phyloP scores from a whole-genome alignment of 2,797 vertebrate genomes.

The Notolabrus celidotus region DNA sequence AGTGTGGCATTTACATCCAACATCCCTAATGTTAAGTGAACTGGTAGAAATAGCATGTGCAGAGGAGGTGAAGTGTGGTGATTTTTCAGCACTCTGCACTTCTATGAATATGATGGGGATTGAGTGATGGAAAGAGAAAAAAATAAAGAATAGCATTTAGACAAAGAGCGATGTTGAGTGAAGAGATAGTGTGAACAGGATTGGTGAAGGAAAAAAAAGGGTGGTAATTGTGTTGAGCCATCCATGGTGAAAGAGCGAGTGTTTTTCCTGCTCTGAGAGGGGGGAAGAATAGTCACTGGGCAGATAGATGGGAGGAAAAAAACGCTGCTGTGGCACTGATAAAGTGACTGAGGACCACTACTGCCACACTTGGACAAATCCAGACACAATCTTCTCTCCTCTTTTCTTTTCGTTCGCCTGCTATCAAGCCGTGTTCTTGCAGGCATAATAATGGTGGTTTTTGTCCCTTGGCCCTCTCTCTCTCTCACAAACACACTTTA shows the following conservation, averaged over 20 bases:
- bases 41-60: conserved; percentile 54
- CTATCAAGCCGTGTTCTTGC: conserved; percentile 74
- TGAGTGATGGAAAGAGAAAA: conserved; percentile 46
- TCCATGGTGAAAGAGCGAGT: conserved; percentile 70
- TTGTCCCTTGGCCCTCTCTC: conserved; percentile 46
- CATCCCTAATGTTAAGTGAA: conserved; percentile 59
- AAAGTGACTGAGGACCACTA: conserved; percentile 84
- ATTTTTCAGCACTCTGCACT: conserved; percentile 67
- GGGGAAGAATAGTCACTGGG: conserved; percentile 69
- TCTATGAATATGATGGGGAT: conserved; percentile 62
- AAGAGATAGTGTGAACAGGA: conserved; percentile 63
- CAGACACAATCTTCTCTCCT: conserved; percentile 81
- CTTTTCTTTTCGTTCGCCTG: conserved; percentile 76
- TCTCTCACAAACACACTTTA: conserved; percentile 29
- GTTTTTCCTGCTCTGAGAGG: conserved; percentile 70
- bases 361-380: conserved; percentile 82
- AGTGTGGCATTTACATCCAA: conserved; percentile 49
- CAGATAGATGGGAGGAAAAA: conserved; percentile 78
- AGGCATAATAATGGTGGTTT: conserved; percentile 80
- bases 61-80: conserved; percentile 57
- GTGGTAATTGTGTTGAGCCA: conserved; percentile 70
- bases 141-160: conserved; percentile 62
- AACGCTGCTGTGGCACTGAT: conserved; percentile 82
- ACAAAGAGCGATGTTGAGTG: conserved; percentile 68
- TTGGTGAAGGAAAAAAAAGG: conserved; percentile 29